Conservation (phyloP, 1,140 invertebrate species). For the Whitmania pigra region DNA sequence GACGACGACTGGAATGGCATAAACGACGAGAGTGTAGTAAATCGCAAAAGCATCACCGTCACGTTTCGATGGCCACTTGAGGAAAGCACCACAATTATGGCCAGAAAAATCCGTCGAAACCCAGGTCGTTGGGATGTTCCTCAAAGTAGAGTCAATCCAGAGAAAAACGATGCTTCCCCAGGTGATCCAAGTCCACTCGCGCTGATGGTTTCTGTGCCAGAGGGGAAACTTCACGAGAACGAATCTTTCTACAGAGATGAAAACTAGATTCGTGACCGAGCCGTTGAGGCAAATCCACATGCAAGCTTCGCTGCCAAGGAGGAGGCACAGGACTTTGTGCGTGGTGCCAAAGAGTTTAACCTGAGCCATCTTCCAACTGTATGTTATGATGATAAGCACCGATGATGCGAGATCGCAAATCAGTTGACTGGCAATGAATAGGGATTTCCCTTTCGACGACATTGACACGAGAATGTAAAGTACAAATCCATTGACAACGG, state of each 20-base stretch:
- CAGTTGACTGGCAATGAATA: neutral
- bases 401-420: neutral
- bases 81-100: neutral
- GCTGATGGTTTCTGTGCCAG: constrained; percentile 1
- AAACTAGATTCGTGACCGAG: neutral
- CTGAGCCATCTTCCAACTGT: neutral
- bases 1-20: neutral
- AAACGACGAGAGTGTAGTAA: neutral
- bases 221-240: neutral
- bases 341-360: neutral
- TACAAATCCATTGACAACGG: too few relatives aligned
- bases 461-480: too few relatives aligned
- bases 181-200: neutral
- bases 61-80: neutral
- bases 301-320: neutral
- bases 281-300: neutral
- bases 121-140: constrained; percentile 4
- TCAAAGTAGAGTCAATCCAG: neutral
- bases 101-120: constrained; percentile 4
- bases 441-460: too few relatives aligned
- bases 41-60: neutral
- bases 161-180: neutral
- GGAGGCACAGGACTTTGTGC: neutral
- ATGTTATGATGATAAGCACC: neutral
- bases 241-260: constrained; percentile 3